Evolutionary conservation across 2,797 vertebrate genomes (phyloP), one percentile per base, ranked within the genome.

Genomic region (Hypotaenidia okinawae): DNA sequence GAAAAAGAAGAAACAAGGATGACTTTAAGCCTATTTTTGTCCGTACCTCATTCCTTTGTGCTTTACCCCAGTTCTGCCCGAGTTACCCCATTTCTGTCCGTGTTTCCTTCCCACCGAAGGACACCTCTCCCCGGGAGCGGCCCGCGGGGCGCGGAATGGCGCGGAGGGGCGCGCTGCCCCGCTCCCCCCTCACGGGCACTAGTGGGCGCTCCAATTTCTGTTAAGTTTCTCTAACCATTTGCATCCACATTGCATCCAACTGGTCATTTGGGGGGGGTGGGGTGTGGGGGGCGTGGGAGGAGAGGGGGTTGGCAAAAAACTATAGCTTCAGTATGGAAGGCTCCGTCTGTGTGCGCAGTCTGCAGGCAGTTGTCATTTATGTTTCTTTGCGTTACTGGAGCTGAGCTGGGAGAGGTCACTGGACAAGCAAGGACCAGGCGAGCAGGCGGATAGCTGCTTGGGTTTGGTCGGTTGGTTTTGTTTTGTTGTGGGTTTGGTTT

Each of bases 361-460:
- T 18, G 15, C 86, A 10, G 22, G 27, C n/a, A 70, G 33, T 11
- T 72, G 85, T 59, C 94, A 92, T 78, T 93, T 80, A 83, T 77
- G 94, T 70, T 91, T 92, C 93, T 94, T 91, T 84, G 85, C 93
- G 67, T 89, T 93, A 84, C 59, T 79, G 95, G 92, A 95, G 92
- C 95, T 95, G 94, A 93, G 90, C 88, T 96, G 94, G 88, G 92
- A 95, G 84, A 97, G 95, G 90, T 97, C 97, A 95, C 84, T 89
- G 93, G 87, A 80, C 94, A 96, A 95, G 94, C 58, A 97, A 94
- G 87, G 87, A 96, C 55, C n/a, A n/a, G n/a, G n/a, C n/a, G n/a
- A n/a, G n/a, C 81, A 72, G 23, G 21, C 92, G 97, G 96, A 97
- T 96, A 94, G 93, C 78, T 95, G 93, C 57, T 24, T 52, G 51